Evolutionary conservation across 1,140 invertebrate species (phyloP).

Genomic region (Ceratina calcarata): DNA sequence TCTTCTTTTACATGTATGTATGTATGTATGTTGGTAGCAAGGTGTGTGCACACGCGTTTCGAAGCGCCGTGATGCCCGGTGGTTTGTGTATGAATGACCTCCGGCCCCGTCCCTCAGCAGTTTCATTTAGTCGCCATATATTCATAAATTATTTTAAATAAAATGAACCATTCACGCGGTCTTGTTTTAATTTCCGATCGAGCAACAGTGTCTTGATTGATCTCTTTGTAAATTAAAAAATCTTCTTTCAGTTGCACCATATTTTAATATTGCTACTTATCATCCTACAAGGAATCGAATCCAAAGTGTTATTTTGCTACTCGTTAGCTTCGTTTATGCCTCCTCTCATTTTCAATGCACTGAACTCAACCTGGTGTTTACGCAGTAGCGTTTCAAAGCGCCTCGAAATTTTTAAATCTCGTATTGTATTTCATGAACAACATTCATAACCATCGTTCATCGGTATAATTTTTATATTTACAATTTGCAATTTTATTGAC

Average conservation of each 20-base stretch:
- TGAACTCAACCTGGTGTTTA: neutral
- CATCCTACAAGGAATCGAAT: no score
- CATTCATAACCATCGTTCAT: no score
- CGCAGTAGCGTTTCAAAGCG: neutral
- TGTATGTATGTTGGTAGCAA: slow-evolving; percentile 24
- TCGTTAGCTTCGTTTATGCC: slow-evolving; percentile 5
- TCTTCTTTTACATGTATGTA: no score
- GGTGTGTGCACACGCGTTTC: slow-evolving; percentile 40
- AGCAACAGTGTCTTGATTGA: neutral
- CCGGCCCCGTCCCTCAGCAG: slow-evolving; percentile 30
- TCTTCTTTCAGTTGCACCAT: no score
- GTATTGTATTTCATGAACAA: no score
- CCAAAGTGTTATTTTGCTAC: slow-evolving; percentile 6
- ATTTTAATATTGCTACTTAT: no score
- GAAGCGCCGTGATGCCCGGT: slow-evolving; percentile 29
- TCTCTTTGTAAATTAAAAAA: no score
- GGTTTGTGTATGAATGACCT: slow-evolving; percentile 42
- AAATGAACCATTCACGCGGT: neutral
- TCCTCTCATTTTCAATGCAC: neutral
- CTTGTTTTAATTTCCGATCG: no score
- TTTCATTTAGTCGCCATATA: neutral
- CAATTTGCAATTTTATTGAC: no score
- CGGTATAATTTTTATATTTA: no score
- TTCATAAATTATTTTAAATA: no score
- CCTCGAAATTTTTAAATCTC: neutral